A percentile compares a stretch with the other conserved stretches of the same genome.
These are phyloP conservation scores for Anguilla rostrata DNA, from an alignment of 2,113 vertebrate species.

Conservation along the genomic window DNA sequence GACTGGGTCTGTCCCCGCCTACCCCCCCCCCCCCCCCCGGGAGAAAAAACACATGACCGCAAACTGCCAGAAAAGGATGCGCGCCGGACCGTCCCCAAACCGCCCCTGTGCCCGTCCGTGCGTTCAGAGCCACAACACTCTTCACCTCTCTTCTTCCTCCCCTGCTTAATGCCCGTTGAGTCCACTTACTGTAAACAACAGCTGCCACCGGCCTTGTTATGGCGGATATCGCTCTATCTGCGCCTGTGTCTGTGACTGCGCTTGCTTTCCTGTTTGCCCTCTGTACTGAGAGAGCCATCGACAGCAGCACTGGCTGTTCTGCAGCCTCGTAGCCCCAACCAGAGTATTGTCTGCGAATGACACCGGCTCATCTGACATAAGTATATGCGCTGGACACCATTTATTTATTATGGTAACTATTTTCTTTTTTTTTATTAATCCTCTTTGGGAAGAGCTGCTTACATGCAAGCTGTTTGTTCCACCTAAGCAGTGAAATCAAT, in stretches of 20 bases:
- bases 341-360: background rate
- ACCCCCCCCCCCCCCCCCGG: background rate
- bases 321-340: background rate
- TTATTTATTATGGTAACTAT: background rate
- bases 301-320: background rate
- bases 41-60: background rate
- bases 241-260: background rate
- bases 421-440: background rate
- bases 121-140: background rate
- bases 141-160: background rate
- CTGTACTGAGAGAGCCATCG: background rate
- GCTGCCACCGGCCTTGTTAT: background rate
- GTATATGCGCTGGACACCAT: background rate
- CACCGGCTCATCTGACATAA: background rate
- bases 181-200: background rate
- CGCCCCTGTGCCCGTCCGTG: background rate
- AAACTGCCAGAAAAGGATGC: background rate
- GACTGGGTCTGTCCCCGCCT: background rate
- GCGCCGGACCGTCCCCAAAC: background rate
- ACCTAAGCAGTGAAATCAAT: background rate
- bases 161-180: background rate
- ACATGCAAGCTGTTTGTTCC: background rate
- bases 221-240: background rate
- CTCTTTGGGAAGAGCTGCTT: background rate
- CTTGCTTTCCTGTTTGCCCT: background rate